phyloP scores from a whole-genome alignment of 2,113 vertebrate species.

The Arizona elegans region DNA sequence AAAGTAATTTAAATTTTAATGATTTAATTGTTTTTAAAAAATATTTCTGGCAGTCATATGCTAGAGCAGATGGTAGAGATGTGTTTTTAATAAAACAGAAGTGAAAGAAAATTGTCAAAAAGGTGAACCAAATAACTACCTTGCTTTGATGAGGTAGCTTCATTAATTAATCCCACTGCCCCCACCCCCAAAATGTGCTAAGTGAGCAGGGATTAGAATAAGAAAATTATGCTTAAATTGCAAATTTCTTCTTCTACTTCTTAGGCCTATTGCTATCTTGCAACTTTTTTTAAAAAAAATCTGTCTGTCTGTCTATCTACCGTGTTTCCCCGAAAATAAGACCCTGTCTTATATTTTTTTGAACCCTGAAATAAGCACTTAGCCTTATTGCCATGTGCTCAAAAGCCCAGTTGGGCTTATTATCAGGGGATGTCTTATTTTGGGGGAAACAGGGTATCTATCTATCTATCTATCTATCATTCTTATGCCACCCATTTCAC shows the following conservation, averaged over 20 bases:
- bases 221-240: background rate
- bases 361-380: too few relatives aligned
- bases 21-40: constrained; percentile 75
- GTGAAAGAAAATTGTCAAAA: constrained; percentile 47
- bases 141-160: background rate
- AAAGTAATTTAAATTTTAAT: constrained; percentile 77
- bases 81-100: constrained; percentile 59
- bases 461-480: background rate
- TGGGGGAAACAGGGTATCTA: too few relatives aligned
- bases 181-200: background rate
- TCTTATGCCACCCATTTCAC: background rate
- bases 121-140: background rate
- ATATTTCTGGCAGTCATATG: constrained; percentile 57
- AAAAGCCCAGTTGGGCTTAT: too few relatives aligned
- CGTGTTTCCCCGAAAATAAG: too few relatives aligned
- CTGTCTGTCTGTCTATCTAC: too few relatives aligned
- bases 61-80: constrained; percentile 66
- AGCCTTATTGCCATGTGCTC: too few relatives aligned
- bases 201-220: background rate
- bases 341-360: too few relatives aligned
- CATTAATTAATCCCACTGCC: background rate
- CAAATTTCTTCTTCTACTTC: background rate
- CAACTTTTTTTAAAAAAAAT: background rate
- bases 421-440: too few relatives aligned
- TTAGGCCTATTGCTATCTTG: background rate